Evolutionary conservation across 2,113 vertebrate genomes (phyloP).

Genomic region (Boleophthalmus pectinirostris): DNA sequence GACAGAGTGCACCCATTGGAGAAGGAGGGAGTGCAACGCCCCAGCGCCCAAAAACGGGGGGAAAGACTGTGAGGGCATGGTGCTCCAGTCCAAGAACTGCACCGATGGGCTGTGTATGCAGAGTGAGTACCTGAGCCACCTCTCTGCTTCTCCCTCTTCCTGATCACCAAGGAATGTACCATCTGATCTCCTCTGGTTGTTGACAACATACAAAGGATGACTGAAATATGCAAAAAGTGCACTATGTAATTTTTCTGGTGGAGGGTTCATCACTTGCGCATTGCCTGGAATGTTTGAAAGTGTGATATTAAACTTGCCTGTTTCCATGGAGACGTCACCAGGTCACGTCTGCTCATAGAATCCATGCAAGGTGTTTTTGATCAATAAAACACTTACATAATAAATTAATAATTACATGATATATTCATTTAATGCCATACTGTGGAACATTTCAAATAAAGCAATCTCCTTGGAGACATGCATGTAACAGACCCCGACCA

Average conservation of each 20-base stretch:
- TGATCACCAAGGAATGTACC: slow-evolving; percentile 29
- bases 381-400: too few relatives aligned
- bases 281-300: too few relatives aligned
- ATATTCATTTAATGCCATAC: background rate
- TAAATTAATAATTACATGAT: too few relatives aligned
- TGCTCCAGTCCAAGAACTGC: slow-evolving; percentile 98
- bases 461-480: background rate
- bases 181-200: background rate
- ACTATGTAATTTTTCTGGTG: too few relatives aligned
- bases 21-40: slow-evolving; percentile 88
- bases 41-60: slow-evolving; percentile 94
- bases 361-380: too few relatives aligned
- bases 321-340: too few relatives aligned
- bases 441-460: background rate
- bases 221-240: background rate
- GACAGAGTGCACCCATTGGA: slow-evolving; percentile 98
- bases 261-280: too few relatives aligned
- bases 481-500: background rate
- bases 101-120: slow-evolving; percentile 98
- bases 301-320: too few relatives aligned
- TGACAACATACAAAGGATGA: background rate
- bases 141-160: slow-evolving; percentile 63
- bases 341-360: too few relatives aligned
- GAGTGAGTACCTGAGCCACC: slow-evolving; percentile 83
- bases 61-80: slow-evolving; percentile 94